Base-by-base conservation (phyloP, 2,888 invertebrate genomes). In the Leptopilina myrica region DNA sequence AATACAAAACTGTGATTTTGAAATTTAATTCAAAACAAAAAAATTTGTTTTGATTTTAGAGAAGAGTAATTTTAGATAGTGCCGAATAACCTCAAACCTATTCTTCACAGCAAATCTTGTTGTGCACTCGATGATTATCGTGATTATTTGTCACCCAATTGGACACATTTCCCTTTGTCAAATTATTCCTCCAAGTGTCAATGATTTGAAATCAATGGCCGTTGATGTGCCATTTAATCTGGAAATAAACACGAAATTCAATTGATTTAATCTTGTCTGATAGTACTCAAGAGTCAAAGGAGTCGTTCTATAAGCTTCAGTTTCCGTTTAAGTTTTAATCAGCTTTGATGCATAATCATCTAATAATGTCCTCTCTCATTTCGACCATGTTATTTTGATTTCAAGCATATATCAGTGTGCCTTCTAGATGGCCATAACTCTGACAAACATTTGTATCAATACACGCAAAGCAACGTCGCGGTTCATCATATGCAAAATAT, bases 141-240 rank as follows among this genome's bases (percentile, higher is more conserved):
- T 94, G 92, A 78, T 94, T 94, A 78, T 93, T 94, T 11, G 67
- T 67, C n/a, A 95, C 95, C 95, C 95, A 95, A 86, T 95, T 95
- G 0, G 95, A 92, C 76, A 88, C 88, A 79, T 92, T 91, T 62
- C 92, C 93, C 33, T 85, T 82, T 0, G 95, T 94, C 92, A 95
- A 93, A 15, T 92, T 92, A 0, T 91, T 91, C 86, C 94, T 87
- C 95, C 95, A 95, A 2, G 91, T 91, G 59, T 94, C 93, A 4
- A 95, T 92, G 0, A 90, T 86, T 93, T 93, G 79, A 94, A 93
- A 59, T 93, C 92, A 11, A 88, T 80, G 0, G 95, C 94, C 40
- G 90, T 93, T 0, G 95, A 94, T 0, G 82, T 80, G 11, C 83
- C 85, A 14, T 88, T 87, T 5, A 92, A 76, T 0, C 92, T 91